These are phyloP conservation scores for Remorina albescens DNA, from an alignment of 2,797 vertebrate genomes.

Conservation along the genomic window DNA sequence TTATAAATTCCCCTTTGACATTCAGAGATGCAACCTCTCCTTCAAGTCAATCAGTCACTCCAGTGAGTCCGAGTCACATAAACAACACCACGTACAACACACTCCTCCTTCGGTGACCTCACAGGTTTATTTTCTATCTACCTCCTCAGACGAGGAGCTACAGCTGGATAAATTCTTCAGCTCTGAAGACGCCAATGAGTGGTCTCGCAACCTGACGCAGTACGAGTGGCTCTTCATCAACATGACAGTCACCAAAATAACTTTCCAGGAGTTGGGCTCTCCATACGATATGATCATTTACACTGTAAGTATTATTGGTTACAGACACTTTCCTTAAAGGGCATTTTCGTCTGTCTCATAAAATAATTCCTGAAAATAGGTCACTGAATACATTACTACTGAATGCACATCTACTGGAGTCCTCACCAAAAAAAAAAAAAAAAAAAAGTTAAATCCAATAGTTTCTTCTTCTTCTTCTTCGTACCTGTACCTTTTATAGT, in stretches of 20 bases:
- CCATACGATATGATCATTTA: constrained; percentile 58
- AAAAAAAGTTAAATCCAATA: too few species aligned
- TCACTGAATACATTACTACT: too few species aligned
- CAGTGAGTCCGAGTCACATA: constrained; percentile 35
- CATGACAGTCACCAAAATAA: constrained; percentile 38
- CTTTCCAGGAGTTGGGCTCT: rapidly evolving
- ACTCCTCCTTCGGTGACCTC: not conserved
- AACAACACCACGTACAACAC: not conserved
- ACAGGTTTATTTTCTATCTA: not conserved
- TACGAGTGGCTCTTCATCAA: constrained; percentile 77
- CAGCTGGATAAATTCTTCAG: not conserved
- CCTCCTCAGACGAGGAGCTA: constrained; percentile 35
- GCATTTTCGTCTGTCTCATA: too few species aligned
- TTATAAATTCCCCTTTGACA: constrained; percentile 76
- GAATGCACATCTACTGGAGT: too few species aligned
- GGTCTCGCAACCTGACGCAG: constrained; percentile 43
- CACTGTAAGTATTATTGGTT: constrained; percentile 55
- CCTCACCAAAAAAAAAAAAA: too few species aligned
- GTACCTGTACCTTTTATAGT: too few species aligned
- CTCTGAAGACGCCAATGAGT: not conserved
- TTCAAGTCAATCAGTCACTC: constrained; percentile 63
- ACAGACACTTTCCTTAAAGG: not conserved
- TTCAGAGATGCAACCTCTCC: constrained; percentile 71
- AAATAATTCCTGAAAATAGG: too few species aligned
- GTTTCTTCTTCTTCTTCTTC: too few species aligned